Evolutionary conservation across 2,113 vertebrate genomes (phyloP).

Genomic region (Ictidomys tridecemlineatus): DNA sequence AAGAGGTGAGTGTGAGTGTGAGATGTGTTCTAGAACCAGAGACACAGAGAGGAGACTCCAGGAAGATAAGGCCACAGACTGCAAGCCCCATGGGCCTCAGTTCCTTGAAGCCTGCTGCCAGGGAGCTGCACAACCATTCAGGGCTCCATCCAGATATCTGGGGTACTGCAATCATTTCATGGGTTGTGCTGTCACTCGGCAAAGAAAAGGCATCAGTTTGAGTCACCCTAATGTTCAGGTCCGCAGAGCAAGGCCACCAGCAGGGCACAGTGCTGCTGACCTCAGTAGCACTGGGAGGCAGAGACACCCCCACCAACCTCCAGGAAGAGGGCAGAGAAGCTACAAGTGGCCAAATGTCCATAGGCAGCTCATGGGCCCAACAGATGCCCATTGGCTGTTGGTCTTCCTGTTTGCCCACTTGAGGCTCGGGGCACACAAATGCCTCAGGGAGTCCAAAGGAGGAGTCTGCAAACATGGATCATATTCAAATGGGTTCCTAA

Average conservation of each 20-base stretch:
- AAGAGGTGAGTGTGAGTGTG: rapidly evolving
- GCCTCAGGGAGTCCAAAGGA: constrained; percentile 66
- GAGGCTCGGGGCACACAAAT: constrained; percentile 61
- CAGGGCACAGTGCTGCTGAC: neutral
- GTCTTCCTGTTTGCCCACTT: constrained; percentile 63
- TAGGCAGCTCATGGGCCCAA: neutral
- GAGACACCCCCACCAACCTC: neutral
- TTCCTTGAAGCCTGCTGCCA: neutral
- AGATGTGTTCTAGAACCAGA: neutral
- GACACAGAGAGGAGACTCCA: neutral
- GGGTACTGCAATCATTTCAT: neutral
- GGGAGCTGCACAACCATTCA: neutral
- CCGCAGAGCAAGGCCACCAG: constrained; percentile 63
- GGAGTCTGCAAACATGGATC: constrained; percentile 77
- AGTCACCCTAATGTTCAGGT: constrained; percentile 30
- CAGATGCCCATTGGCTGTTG: constrained; percentile 32
- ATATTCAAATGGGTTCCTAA: constrained; percentile 55
- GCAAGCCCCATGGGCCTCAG: neutral
- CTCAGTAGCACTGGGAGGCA: constrained; percentile 19
- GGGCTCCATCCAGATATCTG: neutral
- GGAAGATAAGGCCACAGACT: rapidly evolving
- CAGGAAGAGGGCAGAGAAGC: constrained; percentile 65
- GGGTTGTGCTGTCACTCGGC: neutral
- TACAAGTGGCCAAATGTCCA: neutral
- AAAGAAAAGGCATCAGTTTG: neutral